Evolutionary conservation across 2,113 vertebrate species (phyloP).

Genomic region (Speoplatyrhinus poulsoni): DNA sequence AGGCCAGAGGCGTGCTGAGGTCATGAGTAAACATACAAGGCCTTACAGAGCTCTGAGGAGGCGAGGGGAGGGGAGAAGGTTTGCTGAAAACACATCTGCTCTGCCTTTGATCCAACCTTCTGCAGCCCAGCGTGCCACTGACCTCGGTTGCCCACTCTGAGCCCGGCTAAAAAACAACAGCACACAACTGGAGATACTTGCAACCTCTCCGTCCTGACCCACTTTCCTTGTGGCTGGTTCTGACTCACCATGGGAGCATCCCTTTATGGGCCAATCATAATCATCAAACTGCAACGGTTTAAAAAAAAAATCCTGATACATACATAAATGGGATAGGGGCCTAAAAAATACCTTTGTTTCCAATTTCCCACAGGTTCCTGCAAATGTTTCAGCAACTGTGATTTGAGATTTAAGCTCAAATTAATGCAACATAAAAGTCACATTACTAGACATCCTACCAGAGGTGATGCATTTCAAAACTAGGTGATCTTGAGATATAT

Average conservation of each 20-base stretch:
- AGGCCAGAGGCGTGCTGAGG: conserved; percentile 69
- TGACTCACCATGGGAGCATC: conserved; percentile 46
- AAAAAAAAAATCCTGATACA: conserved; percentile 4
- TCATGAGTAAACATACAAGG: conserved; percentile 75
- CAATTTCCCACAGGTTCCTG: conserved; percentile 32
- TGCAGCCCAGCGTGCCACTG: conserved; percentile 72
- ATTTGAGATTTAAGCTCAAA: conserved; percentile 8
- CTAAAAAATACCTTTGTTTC: conserved; percentile 25
- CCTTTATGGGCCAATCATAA: conserved; percentile 35
- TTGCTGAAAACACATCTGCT: conserved; percentile 77
- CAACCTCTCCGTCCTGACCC: conserved; percentile 64
- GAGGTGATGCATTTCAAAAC: too few species aligned
- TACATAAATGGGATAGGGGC: background rate
- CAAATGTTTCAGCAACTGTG: conserved; percentile 12
- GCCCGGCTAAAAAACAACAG: conserved; percentile 72
- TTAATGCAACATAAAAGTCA: too few species aligned
- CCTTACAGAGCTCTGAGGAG: conserved; percentile 41
- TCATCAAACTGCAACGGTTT: conserved; percentile 38
- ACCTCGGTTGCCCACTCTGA: conserved; percentile 75
- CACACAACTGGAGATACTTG: conserved; percentile 56
- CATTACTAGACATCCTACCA: too few species aligned
- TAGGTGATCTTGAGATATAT: too few species aligned
- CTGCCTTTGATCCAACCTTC: conserved; percentile 76
- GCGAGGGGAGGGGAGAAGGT: conserved; percentile 46
- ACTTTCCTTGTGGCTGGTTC: conserved; percentile 40